Evolutionary conservation across 2,113 vertebrate species (phyloP), one percentile per base, ranked within the genome.

Genomic region (Hystrix brachyura): DNA sequence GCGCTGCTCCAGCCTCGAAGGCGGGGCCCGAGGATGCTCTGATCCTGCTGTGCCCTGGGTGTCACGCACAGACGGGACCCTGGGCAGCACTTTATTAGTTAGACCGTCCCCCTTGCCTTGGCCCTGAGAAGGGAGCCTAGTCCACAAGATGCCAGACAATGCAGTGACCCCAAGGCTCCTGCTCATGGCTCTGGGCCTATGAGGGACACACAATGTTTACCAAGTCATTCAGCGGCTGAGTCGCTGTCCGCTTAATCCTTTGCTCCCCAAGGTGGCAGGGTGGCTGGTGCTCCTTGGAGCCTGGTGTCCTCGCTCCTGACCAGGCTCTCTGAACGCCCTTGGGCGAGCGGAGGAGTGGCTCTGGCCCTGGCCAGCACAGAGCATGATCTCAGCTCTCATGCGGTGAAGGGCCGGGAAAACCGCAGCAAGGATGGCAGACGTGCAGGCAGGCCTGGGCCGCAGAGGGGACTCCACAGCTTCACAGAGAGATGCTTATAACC

Each of bases 141-240:
- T 38, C 51, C 57, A 14, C 81, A 51, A 43, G 53, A 7, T 1
- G 76, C n/a, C 32, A 55, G 65, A 29, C 38, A 43, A 38, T 15
- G 82, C 34, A 23, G 0, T 1, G 5, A 38, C 43, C 0, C n/a
- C 0, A 4, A 43, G 23, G 11, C 6, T 34, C 15, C 46, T 69
- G 23, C 85, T 43, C 46, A 1, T 8, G 27, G 57, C 8, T 38
- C 82, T 78, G 34, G 83, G 85, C 48, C 48, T 23, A 17, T 2
- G 53, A 46, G 32, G 51, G 69, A 74, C 85, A 72, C 43, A 29
- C 2, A 32, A 0, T 23, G 17, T 57, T 93, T 12, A 94, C 23
- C 12, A 21, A 51, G 7, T 82, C 34, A 3, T 14, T 27, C 17
- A n/a, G 17, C 0, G 0, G 23, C 51, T 21, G 72, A 46, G 15